phyloP scores from a whole-genome alignment of 2,888 invertebrate genomes.

The Agrotis clavis region DNA sequence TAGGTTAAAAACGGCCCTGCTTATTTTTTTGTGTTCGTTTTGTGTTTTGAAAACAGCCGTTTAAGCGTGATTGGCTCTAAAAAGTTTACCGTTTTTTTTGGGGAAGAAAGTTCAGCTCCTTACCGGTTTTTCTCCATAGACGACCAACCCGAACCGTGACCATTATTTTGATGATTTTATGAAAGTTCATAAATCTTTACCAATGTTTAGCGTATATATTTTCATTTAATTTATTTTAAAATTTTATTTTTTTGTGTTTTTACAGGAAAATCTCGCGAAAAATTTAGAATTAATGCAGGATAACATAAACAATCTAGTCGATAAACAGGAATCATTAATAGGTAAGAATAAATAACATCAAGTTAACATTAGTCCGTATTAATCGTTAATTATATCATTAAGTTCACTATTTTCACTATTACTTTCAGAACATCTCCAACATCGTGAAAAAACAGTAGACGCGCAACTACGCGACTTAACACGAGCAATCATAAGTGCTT shows the following conservation, averaged over 20 bases:
- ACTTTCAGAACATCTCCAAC: conserved; percentile 83
- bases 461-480: conserved; percentile 82
- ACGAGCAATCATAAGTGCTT: conserved; percentile 78
- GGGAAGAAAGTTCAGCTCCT: too few relatives aligned
- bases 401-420: neutral
- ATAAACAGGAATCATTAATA: conserved; percentile 85
- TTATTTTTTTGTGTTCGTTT: too few relatives aligned
- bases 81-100: too few relatives aligned
- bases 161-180: too few relatives aligned
- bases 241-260: conserved; percentile 26
- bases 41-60: too few relatives aligned
- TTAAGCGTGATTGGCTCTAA: too few relatives aligned
- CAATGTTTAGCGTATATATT: too few relatives aligned
- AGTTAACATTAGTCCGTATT: neutral
- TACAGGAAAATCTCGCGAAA: conserved; percentile 85
- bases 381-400: too few relatives aligned
- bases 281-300: conserved; percentile 85
- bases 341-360: conserved; percentile 71
- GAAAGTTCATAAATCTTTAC: too few relatives aligned
- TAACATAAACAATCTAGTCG: conserved; percentile 83
- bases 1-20: too few relatives aligned
- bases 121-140: too few relatives aligned
- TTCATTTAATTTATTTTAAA: neutral
- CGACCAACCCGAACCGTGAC: too few relatives aligned
- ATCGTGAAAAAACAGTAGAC: conserved; percentile 81